A percentile compares a stretch with the other conserved stretches of the same genome.
phyloP scores from a whole-genome alignment of 2,888 invertebrate genomes.

The Nasonia oneida region DNA sequence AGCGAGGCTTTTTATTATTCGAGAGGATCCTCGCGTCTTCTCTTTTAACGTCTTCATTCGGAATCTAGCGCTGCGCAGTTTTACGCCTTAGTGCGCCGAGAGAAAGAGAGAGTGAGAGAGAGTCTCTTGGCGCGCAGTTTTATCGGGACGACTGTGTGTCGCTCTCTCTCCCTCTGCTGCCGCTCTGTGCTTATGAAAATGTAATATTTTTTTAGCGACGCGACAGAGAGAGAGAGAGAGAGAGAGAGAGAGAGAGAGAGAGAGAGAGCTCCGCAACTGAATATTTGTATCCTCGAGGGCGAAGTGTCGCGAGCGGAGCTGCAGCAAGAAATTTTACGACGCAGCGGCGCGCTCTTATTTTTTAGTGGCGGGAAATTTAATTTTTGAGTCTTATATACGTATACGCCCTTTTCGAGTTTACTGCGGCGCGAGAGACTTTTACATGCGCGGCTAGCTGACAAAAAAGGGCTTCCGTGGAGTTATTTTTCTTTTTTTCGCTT shows the following conservation, averaged over 20 bases:
- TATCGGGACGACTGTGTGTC: constrained; percentile 11
- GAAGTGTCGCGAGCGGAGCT: neutral
- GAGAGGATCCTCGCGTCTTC: neutral
- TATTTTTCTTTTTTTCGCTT: neutral
- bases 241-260: neutral
- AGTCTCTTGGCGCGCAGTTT: constrained; percentile 8
- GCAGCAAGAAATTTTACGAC: neutral
- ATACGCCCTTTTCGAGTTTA: neutral
- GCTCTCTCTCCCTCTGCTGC: neutral
- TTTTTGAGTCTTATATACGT: neutral
- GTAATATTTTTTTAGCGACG: constrained; percentile 21
- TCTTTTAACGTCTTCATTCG: constrained; percentile 36
- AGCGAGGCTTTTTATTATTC: constrained; percentile 31
- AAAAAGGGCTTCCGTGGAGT: neutral
- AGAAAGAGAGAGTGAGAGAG: too few species aligned
- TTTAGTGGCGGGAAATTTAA: constrained; percentile 11
- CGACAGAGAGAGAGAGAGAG: neutral
- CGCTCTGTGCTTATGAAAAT: constrained; percentile 11
- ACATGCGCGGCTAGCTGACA: neutral
- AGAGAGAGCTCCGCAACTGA: neutral
- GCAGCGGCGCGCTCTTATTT: neutral
- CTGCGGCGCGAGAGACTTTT: neutral
- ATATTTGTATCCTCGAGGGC: constrained; percentile 18
- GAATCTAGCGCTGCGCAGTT: constrained; percentile 8
- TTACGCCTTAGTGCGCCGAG: neutral